phyloP scores from a whole-genome alignment of 2,113 vertebrate genomes.

The Eleginops maclovinus region DNA sequence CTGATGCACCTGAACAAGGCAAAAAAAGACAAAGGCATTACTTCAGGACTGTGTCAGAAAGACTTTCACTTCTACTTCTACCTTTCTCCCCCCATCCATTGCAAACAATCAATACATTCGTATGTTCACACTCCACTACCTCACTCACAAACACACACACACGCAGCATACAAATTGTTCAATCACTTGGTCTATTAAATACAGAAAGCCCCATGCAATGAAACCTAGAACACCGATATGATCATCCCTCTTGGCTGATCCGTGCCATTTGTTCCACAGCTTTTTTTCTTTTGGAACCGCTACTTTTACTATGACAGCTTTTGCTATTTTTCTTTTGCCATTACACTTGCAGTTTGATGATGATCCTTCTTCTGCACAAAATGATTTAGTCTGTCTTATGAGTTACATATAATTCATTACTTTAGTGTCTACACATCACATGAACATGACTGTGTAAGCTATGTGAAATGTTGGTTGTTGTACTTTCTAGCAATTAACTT shows the following conservation, averaged over 20 bases:
- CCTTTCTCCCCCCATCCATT: conserved; percentile 27
- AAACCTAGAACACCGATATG: conserved; percentile 36
- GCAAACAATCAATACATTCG: conserved; percentile 42
- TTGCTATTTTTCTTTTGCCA: neutral
- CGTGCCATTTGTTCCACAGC: conserved; percentile 36
- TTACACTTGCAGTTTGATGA: neutral
- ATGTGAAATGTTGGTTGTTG: neutral
- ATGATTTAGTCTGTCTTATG: neutral
- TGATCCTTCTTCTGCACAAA: neutral
- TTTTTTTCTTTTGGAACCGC: neutral
- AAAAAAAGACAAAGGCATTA: conserved; percentile 28
- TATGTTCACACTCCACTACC: conserved; percentile 18
- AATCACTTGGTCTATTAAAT: conserved; percentile 43
- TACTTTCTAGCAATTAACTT: neutral
- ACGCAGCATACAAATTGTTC: neutral
- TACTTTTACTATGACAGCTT: neutral
- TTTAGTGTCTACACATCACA: neutral
- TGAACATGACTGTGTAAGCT: neutral
- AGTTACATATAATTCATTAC: neutral
- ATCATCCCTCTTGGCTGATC: conserved; percentile 48
- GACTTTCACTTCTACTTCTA: conserved; percentile 20
- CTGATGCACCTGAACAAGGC: conserved; percentile 16
- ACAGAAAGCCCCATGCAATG: conserved; percentile 38
- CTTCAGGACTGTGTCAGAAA: conserved; percentile 27
- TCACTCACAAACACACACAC: neutral